Evolutionary conservation across 2,113 vertebrate species (phyloP), one percentile per base, ranked within the genome.

Genomic region (Boleophthalmus pectinirostris): DNA sequence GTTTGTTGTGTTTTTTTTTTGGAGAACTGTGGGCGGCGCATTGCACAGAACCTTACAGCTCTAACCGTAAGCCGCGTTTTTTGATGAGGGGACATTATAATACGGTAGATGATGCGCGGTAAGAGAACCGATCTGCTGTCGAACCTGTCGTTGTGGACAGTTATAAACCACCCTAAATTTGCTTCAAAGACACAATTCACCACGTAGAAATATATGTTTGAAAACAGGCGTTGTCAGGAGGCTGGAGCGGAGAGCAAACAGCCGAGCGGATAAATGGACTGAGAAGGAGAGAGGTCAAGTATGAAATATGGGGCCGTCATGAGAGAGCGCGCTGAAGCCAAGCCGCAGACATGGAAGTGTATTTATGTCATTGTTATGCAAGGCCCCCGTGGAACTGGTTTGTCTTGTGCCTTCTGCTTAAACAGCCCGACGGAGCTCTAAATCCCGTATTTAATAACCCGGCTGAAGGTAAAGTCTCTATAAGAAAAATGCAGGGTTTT

Each of bases 401-500:
- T 75, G 45, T 76, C 51, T 60, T 73, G 49, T 69, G 20, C 76
- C 29, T n/a, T 25, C 45, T 4, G 73, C 56, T 64, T 45, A 65
- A 74, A 76, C 75, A 78, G 69, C 66, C 35, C 66, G 75, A 81
- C 77, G 74, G 75, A 63, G 67, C 49, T 56, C 74, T 84, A 85
- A 82, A 82, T 85, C 61, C 65, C 46, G 11, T 49, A 58, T 81
- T 84, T 85, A 81, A 89, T 84, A 76, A 78, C 64, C 23, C 43
- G 10, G 7, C 78, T 58, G 57, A 65, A 20, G 16, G 25, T 72
- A 72, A 72, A 66, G 35, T 60, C 61, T 43, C 61, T 21, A 10
- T 29, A 18, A 70, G 71, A 53, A 23, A 51, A 16, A 70, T 63
- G 18, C 60, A 7, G 25, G 14, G 29, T 35, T 43, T 43, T 29